Percentiles rank a stretch among this genome's conserved stretches.
These are phyloP conservation scores for Rhadina sibilatrix DNA, from an alignment of 2,113 vertebrate genomes.

Conservation along the genomic window DNA sequence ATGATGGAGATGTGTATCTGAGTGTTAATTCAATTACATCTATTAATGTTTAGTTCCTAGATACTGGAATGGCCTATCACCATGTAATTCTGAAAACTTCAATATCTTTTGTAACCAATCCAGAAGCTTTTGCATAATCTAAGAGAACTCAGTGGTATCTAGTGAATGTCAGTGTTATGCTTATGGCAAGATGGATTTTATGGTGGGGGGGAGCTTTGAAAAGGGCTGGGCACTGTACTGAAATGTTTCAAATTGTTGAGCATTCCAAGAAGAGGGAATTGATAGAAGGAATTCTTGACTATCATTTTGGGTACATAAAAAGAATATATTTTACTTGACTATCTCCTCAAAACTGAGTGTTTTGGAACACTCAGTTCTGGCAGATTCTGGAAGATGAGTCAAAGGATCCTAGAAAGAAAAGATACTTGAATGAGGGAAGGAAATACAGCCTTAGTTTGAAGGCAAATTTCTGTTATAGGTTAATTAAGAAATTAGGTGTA, in stretches of 20 bases:
- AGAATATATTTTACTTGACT: background rate
- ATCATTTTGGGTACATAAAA: background rate
- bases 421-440: background rate
- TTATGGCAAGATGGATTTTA: background rate
- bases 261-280: background rate
- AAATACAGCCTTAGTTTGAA: background rate
- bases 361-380: background rate
- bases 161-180: background rate
- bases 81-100: background rate
- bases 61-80: background rate
- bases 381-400: background rate
- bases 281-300: background rate
- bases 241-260: background rate
- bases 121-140: background rate
- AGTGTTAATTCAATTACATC: background rate
- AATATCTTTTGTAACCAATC: accelerated
- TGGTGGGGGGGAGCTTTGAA: accelerated
- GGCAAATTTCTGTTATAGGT: background rate
- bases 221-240: background rate
- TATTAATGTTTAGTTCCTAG: background rate
- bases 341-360: background rate
- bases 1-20: background rate
- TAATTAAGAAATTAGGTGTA: background rate
- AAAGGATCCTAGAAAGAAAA: background rate
- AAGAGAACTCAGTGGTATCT: background rate